phyloP scores from a whole-genome alignment of 2,113 vertebrate genomes.

The Onychorhynchus coronatus region DNA sequence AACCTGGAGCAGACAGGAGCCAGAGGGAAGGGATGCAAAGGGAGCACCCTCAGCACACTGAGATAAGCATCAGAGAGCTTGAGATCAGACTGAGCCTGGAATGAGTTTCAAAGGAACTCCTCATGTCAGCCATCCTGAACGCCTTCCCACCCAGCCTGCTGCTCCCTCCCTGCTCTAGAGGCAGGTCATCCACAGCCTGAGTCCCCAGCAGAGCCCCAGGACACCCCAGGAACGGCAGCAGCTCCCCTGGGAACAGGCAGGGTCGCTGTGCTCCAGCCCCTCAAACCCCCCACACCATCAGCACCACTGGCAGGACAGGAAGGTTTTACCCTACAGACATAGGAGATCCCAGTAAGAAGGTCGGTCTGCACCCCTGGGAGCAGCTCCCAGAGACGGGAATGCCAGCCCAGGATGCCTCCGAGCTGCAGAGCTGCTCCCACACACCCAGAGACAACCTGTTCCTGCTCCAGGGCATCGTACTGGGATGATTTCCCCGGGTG shows the following conservation, averaged over 20 bases:
- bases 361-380: rapidly evolving
- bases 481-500: rapidly evolving
- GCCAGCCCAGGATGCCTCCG: not conserved
- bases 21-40: not conserved
- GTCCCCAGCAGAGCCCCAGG: not conserved
- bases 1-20: not conserved
- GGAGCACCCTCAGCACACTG: not conserved
- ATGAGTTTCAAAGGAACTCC: not conserved
- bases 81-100: not conserved
- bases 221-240: not conserved
- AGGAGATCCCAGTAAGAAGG: not conserved
- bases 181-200: not conserved
- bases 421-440: not conserved
- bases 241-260: not conserved
- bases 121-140: not conserved
- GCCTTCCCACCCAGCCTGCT: not conserved
- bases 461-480: rapidly evolving
- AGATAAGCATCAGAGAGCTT: not conserved
- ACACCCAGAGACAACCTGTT: rapidly evolving
- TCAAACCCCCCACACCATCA: not conserved
- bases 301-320: not conserved
- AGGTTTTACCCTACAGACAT: rapidly evolving
- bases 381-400: not conserved
- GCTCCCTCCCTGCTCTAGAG: not conserved
- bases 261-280: not conserved